These are phyloP conservation scores for Oophaga pumilio DNA, from an alignment of 2,113 vertebrate genomes.

Conservation along the genomic window DNA sequence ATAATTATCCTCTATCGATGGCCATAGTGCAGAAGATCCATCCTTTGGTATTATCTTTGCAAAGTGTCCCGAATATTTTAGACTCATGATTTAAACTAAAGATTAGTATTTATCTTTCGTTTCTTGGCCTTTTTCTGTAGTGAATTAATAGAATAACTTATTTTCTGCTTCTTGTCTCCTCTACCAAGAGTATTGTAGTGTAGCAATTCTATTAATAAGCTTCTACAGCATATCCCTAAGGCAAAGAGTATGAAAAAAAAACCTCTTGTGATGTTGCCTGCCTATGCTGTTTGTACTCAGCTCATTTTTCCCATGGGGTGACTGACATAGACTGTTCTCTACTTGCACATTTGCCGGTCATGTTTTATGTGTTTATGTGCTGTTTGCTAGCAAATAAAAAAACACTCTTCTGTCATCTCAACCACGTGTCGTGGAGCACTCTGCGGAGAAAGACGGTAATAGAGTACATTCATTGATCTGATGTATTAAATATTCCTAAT, in stretches of 20 bases:
- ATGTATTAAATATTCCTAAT: neutral
- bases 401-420: neutral
- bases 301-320: slow-evolving; percentile 49
- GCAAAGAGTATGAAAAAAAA: slow-evolving; percentile 32
- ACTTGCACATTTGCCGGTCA: slow-evolving; percentile 44
- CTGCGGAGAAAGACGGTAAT: neutral
- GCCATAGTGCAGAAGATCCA: no score
- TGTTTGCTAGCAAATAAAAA: neutral
- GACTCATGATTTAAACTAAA: neutral
- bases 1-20: no score
- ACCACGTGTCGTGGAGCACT: neutral
- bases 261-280: slow-evolving; percentile 53
- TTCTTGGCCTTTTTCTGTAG: neutral
- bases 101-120: neutral
- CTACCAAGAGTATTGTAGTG: slow-evolving; percentile 44
- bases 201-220: slow-evolving; percentile 55
- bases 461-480: neutral
- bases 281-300: slow-evolving; percentile 44
- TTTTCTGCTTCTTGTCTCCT: slow-evolving; percentile 45
- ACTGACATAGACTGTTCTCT: slow-evolving; percentile 46
- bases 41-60: neutral
- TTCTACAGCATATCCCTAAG: slow-evolving; percentile 47
- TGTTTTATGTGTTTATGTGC: slow-evolving; percentile 38
- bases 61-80: neutral
- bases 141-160: slow-evolving; percentile 49